Base-by-base conservation (phyloP, 2,888 invertebrate genomes). In the Hemicrepidius hirtus region DNA sequence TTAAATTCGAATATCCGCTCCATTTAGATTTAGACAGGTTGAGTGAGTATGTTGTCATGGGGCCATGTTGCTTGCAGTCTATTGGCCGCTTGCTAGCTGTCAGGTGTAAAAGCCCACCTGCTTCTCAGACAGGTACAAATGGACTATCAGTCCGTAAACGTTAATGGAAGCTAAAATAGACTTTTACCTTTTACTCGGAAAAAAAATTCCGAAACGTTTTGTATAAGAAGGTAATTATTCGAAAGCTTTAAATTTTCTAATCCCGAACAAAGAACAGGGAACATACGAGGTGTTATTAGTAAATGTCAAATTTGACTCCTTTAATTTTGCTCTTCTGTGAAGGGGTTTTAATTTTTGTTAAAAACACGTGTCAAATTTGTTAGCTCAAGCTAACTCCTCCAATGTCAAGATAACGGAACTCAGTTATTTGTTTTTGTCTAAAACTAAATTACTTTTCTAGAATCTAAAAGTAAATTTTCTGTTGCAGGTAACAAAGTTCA, bases 111-210 rank as follows among this genome's bases (percentile, higher is more conserved):
- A 71, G 40, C 59, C 62, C 71, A 71, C 66, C 66, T 71, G 71
- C 62, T 67, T 50, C 21, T 62, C 41, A 50, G 71, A 71, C 71
- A 71, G 71, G 50, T 66, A 71, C 71, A 71, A 71, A 71, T 71
- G 67, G 60, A 66, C 65, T 60, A 71, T 67, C 66, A 62, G 67
- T 53, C 55, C 60, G 65, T 46, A 37, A 66, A 44, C 60, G 50
- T 35, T 67, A 67, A 67, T 71, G 71, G 71, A 71, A 67, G 41
- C 49, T 62, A 62, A 68, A 68, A 68, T 68, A 62, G 50, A 66
- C 55, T 55, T 68, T 21, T 50, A 60, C 50, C 62, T 40, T 68
- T 60, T n/a, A 6, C 55, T 13, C 13, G 9, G 5, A 7, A 35
- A 55, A 55, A 53, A 55, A 13, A 32, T 12, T 9, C n/a, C n/a